These are phyloP conservation scores for Cheilosia soror DNA, from an alignment of 2,888 invertebrate species.

Conservation along the genomic window DNA sequence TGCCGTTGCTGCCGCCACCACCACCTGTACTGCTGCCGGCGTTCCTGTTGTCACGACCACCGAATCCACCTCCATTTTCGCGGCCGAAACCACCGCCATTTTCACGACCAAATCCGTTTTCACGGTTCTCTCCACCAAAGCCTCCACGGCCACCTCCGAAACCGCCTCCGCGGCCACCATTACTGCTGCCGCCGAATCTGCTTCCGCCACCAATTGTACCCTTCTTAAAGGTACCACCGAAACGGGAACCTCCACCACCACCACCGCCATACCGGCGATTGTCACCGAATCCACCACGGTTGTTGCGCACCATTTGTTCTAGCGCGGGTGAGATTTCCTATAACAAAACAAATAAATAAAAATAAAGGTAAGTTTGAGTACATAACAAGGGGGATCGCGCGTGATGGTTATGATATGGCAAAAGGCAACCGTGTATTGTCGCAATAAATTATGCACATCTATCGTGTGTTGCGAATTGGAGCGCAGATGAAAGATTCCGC, in stretches of 20 bases:
- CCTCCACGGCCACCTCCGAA: slow-evolving; percentile 66
- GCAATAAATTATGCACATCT: too few species aligned
- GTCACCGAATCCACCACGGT: slow-evolving; percentile 86
- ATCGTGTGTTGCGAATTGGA: too few species aligned
- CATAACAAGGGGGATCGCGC: neutral
- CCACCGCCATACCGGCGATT: slow-evolving; percentile 85
- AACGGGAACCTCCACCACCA: slow-evolving; percentile 80
- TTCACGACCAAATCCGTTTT: slow-evolving; percentile 54
- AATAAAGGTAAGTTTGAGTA: neutral
- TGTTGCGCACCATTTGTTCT: slow-evolving; percentile 89
- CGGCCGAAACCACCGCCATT: slow-evolving; percentile 20
- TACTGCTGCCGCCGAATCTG: slow-evolving; percentile 78
- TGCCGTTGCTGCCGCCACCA: slow-evolving; percentile 20
- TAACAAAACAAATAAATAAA: slow-evolving; percentile 69
- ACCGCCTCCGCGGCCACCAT: slow-evolving; percentile 71
- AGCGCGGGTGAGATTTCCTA: slow-evolving; percentile 94
- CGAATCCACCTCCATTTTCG: slow-evolving; percentile 42
- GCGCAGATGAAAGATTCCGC: too few species aligned
- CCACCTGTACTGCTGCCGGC: slow-evolving; percentile 51
- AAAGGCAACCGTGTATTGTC: too few species aligned
- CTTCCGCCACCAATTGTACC: slow-evolving; percentile 77
- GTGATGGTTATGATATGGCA: neutral
- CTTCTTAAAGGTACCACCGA: slow-evolving; percentile 79
- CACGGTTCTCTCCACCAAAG: slow-evolving; percentile 59
- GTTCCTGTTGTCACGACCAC: slow-evolving; percentile 77